Evolutionary conservation across 2,113 vertebrate genomes (phyloP), one percentile per base, ranked within the genome.

Genomic region (Pteruthius melanotis): DNA sequence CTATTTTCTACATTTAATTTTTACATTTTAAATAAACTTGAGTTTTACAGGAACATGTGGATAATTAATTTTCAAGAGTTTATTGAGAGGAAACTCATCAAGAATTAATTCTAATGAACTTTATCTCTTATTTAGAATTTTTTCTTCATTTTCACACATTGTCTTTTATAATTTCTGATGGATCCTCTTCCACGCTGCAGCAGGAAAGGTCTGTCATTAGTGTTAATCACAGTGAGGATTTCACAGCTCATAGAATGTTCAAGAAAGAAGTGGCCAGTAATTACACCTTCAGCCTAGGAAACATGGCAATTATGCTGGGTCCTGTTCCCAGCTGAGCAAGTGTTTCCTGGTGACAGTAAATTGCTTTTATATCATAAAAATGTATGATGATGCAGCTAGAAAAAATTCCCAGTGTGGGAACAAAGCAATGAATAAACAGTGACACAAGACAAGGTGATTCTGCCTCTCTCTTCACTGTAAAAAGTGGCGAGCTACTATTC

Each of bases 21-120:
- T 27, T 3, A 28, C 33, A 44, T 21, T 44, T 59, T 3, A 11
- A 70, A 70, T 83, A 85, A 91, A 90, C 39, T 22, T 2, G n/a
- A 53, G 5, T 54, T 81, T 87, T 66, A 92, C n/a, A 69, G 16
- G 33, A 87, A 89, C 3, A 6, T 35, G 44, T 71, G 44, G 56
- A 57, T 93, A 84, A 95, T 92, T 88, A 63, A 63, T 90, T 83
- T 89, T 72, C 77, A 59, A 84, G 84, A 82, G n/a, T 81, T 95
- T 91, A 77, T 87, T 85, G 79, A 91, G 71, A 86, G 20, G 40
- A 95, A 93, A 76, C n/a, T 66, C 52, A 63, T 90, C 60, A 75
- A 87, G 63, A 92, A 95, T 92, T 89, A 89, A 91, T 93, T 89
- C 69, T 44, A 84, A 47, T 81, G 60, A 89, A 83, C 45, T 70